These are phyloP conservation scores for Podabrus alpinus DNA, from an alignment of 2,888 invertebrate genomes.

Conservation along the genomic window DNA sequence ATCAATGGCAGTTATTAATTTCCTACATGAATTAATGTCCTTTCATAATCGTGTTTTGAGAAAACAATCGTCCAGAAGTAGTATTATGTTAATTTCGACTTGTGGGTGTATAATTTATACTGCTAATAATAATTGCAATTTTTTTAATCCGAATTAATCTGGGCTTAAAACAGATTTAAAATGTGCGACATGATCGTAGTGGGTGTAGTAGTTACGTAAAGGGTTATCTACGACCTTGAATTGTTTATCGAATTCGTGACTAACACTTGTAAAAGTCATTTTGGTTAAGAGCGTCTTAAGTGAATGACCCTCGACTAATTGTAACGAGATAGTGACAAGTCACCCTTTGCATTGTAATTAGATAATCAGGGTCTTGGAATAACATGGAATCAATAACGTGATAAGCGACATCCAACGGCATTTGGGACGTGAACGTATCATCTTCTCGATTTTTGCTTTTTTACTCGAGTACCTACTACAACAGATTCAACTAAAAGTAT, in stretches of 20 bases:
- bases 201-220: conserved; percentile 23
- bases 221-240: conserved; percentile 24
- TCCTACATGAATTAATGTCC: not conserved
- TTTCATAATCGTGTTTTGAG: not conserved
- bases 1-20: not conserved
- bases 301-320: conserved; percentile 31
- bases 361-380: conserved; percentile 12
- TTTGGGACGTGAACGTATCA: not conserved
- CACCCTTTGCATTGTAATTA: conserved; percentile 31
- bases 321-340: conserved; percentile 30
- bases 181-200: conserved; percentile 4
- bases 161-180: conserved; percentile 10
- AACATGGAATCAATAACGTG: conserved; percentile 34
- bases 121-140: conserved; percentile 10
- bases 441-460: not conserved
- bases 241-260: conserved; percentile 24
- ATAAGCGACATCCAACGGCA: conserved; percentile 11
- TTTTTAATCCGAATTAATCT: not conserved
- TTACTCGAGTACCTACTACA: not conserved
- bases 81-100: not conserved
- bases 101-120: conserved; percentile 4
- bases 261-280: conserved; percentile 31
- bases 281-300: conserved; percentile 25
- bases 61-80: not conserved
- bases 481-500: conserved; percentile 2